phyloP scores from a whole-genome alignment of 2,888 invertebrate species.

The Drosophila tanythrix region DNA sequence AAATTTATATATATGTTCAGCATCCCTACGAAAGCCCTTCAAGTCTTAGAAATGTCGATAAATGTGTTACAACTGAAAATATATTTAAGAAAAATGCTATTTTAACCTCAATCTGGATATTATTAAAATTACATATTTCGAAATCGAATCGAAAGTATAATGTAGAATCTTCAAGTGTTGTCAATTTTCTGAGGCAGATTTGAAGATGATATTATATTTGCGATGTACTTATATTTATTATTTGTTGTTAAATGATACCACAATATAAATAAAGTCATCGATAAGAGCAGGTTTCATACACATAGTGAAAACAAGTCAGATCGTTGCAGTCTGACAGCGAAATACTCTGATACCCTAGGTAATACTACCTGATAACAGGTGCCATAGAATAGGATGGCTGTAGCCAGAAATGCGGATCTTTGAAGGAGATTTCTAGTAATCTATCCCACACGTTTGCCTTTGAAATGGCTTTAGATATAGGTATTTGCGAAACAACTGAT shows the following conservation, averaged over 20 bases:
- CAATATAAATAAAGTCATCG: too few species aligned
- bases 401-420: neutral
- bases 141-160: neutral
- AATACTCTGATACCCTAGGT: neutral
- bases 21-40: neutral
- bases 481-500: too few species aligned
- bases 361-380: neutral
- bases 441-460: neutral
- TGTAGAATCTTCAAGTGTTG: too few species aligned
- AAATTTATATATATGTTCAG: neutral
- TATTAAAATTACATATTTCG: neutral
- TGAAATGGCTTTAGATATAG: too few species aligned
- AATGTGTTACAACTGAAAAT: neutral
- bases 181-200: too few species aligned
- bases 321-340: neutral
- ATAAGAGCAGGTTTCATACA: neutral
- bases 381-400: neutral
- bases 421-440: neutral
- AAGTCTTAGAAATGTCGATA: neutral
- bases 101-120: neutral
- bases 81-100: neutral
- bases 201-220: too few species aligned
- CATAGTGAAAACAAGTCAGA: neutral
- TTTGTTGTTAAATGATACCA: too few species aligned
- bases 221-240: too few species aligned